These are phyloP conservation scores for Anguilla japonica DNA, from an alignment of 2,113 vertebrate genomes.

Conservation along the genomic window DNA sequence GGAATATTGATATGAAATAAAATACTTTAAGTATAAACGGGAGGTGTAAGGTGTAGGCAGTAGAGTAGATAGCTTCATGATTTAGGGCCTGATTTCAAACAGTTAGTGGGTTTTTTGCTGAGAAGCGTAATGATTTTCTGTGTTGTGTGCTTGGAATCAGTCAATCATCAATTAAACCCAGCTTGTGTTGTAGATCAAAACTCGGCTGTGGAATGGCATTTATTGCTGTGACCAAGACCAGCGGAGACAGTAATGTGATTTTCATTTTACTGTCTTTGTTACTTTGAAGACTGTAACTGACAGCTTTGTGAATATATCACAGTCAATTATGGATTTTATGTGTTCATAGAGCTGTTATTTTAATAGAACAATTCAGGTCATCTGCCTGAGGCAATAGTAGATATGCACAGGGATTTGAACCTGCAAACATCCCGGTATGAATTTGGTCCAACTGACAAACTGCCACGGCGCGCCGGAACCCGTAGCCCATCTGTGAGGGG, in stretches of 20 bases:
- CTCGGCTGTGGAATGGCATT: background rate
- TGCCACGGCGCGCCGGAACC: too few relatives aligned
- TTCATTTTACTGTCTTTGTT: background rate
- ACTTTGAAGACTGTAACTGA: background rate
- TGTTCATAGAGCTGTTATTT: too few relatives aligned
- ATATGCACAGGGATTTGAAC: too few relatives aligned
- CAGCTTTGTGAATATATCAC: background rate
- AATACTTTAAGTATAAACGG: background rate
- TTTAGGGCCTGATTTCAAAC: background rate
- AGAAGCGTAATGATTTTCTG: background rate
- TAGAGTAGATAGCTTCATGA: background rate
- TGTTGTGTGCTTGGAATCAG: background rate
- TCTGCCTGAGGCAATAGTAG: too few relatives aligned
- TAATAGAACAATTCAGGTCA: too few relatives aligned
- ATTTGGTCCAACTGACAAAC: too few relatives aligned
- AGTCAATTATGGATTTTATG: too few relatives aligned
- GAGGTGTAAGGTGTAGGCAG: background rate
- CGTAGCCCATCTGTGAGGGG: too few relatives aligned
- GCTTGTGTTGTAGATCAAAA: background rate
- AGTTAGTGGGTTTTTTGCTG: background rate
- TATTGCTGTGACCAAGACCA: background rate
- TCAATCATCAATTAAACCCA: background rate
- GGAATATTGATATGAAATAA: background rate
- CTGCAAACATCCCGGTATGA: too few relatives aligned
- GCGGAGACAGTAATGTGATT: background rate